Base-by-base conservation (phyloP, 2,113 vertebrate genomes). In the Nycticorax nycticorax region DNA sequence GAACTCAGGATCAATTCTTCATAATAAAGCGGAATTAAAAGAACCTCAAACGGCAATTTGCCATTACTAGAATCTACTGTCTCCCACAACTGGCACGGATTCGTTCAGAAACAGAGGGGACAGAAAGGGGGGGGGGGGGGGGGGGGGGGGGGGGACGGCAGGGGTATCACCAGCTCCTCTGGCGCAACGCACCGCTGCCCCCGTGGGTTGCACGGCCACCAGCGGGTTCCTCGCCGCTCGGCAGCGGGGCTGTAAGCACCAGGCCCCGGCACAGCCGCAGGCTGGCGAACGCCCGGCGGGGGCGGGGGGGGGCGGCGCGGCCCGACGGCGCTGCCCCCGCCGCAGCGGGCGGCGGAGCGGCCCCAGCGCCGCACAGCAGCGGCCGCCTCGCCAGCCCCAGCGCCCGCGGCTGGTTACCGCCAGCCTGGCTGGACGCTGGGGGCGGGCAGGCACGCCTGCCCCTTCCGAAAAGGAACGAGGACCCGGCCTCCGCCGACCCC, bases 71-170 rank as follows among this genome's bases (percentile, higher is more conserved):
- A 66, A 45, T 21, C 3, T 28, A 56, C 35, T 28, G 27, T 30
- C 17, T 21, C 4, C 2, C 13, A 11, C 2, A 26, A 52, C 3
- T 10, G 47, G 13, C 35, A 22, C 3, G 12, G 20, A 53, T 17
- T 28, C 30, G 12, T 4, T 10, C 9, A 1, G 55, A 22, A 62
- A 8, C 1, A 1, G 28, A 3, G 12, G 1, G 2, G 5, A 5
- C 7, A 4, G 23, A 27, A 8, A 28, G 20, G 7, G 12, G 22
- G 4, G 7, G 6, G 4, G 4, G 1, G 20, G n/a, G 18, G 10
- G 23, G 7, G 12, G 22, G 4, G 7, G 6, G 4, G 4, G 1
- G 20, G n/a, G 18, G 10, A n/a, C n/a, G 23, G 23, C 33, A 20
- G 33, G 13, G 33, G 3, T 4, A 8, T 7, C 3, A 3, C 10